A percentile compares a stretch with the other conserved stretches of the same genome.
Evolutionary conservation across 2,888 invertebrate genomes (phyloP).

Genomic region (Notodonta dromedarius): DNA sequence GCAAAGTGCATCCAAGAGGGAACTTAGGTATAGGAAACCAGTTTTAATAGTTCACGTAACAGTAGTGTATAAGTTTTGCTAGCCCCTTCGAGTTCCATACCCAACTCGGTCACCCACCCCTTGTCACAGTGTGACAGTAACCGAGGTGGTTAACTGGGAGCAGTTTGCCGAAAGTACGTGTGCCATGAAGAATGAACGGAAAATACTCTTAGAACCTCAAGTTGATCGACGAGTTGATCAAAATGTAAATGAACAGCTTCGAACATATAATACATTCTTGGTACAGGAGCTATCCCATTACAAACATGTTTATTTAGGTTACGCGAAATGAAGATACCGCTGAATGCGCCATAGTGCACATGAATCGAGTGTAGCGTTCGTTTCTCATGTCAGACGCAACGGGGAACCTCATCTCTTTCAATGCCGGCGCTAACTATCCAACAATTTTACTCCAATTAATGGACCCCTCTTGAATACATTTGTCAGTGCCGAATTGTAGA

Average conservation of each 20-base stretch:
- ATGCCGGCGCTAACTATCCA: constrained; percentile 33
- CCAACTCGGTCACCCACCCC: constrained; percentile 47
- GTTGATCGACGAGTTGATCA: background rate
- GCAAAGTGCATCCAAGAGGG: constrained; percentile 57
- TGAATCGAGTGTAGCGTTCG: constrained; percentile 26
- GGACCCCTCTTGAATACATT: constrained; percentile 18
- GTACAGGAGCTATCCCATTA: constrained; percentile 6
- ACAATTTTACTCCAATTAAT: constrained; percentile 41
- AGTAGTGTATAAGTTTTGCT: constrained; percentile 64
- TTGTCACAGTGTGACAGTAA: constrained; percentile 22
- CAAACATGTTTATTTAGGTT: constrained; percentile 33
- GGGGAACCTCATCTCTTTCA: constrained; percentile 23
- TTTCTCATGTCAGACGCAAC: constrained; percentile 34
- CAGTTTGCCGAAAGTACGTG: no score
- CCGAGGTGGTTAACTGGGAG: background rate
- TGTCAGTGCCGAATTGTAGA: constrained; percentile 21
- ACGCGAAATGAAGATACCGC: constrained; percentile 23
- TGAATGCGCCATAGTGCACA: constrained; percentile 21
- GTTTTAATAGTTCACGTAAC: constrained; percentile 59
- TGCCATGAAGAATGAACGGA: no score
- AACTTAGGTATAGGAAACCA: constrained; percentile 51
- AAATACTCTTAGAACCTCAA: background rate
- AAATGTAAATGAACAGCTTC: constrained; percentile 5
- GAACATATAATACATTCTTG: constrained; percentile 7
- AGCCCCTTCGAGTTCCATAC: constrained; percentile 31